Conservation (phyloP, 2,888 invertebrate species). For the Helobdella robusta region DNA sequence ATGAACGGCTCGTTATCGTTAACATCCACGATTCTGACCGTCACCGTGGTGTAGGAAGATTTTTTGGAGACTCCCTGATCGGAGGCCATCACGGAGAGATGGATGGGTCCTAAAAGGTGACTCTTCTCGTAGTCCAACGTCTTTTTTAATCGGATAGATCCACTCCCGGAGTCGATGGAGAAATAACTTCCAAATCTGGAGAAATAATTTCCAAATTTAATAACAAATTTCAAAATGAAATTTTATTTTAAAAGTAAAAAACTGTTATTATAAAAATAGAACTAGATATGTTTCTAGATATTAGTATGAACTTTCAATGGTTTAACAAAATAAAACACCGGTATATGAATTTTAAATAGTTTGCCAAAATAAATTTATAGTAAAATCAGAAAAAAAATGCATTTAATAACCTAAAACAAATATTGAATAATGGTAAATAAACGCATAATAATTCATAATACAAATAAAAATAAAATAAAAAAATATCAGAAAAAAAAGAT, state of each 20-base stretch:
- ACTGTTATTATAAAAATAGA: no score
- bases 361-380: neutral
- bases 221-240: slow-evolving; percentile 32
- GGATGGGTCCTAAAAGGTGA: slow-evolving; percentile 22
- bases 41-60: slow-evolving; percentile 28
- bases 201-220: slow-evolving; percentile 23
- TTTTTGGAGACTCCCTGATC: slow-evolving; percentile 30
- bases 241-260: no score
- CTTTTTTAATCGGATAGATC: slow-evolving; percentile 28
- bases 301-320: no score
- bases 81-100: slow-evolving; percentile 27
- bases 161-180: slow-evolving; percentile 26
- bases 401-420: neutral
- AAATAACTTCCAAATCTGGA: slow-evolving; percentile 26
- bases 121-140: slow-evolving; percentile 30
- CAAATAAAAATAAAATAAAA: no score
- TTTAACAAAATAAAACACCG: no score
- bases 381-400: no score
- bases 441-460: neutral
- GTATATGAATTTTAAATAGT: neutral
- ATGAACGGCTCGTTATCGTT: slow-evolving; percentile 33
- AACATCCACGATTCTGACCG: slow-evolving; percentile 30
- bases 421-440: neutral
- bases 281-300: no score
- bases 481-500: no score